Conservation (phyloP, 2,888 invertebrate species). For the Leptinotarsa juncta region DNA sequence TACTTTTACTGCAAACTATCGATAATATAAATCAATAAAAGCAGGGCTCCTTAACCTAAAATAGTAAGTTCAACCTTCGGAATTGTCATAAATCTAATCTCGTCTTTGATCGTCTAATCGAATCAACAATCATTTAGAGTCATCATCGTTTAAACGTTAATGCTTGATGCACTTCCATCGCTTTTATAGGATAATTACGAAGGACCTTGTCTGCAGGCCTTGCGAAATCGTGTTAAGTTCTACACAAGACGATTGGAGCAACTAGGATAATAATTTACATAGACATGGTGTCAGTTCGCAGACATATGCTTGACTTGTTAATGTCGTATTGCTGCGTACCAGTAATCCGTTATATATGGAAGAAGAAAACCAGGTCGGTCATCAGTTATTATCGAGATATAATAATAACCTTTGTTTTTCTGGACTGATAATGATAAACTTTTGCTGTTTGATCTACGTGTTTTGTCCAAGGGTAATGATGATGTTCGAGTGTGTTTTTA, state of each 20-base stretch:
- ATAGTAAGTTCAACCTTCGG: slow-evolving; percentile 9
- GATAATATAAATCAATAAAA: slow-evolving; percentile 1
- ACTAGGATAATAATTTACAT: slow-evolving; percentile 2
- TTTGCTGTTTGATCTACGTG: background rate
- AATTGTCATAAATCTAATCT: slow-evolving; percentile 18
- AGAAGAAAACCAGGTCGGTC: slow-evolving; percentile 6
- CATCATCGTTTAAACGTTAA: background rate
- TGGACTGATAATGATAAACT: slow-evolving; percentile 10
- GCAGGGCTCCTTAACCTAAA: background rate
- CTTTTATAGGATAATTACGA: slow-evolving; percentile 16
- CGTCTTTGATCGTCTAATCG: slow-evolving; percentile 1
- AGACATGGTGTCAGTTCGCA: slow-evolving; percentile 5
- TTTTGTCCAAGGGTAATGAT: background rate
- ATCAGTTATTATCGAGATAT: background rate
- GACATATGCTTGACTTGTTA: slow-evolving; percentile 10
- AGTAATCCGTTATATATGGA: background rate
- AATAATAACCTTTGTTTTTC: slow-evolving; percentile 8
- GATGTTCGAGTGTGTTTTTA: background rate
- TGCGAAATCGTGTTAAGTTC: slow-evolving; percentile 14
- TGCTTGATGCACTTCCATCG: slow-evolving; percentile 4
- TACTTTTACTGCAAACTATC: background rate
- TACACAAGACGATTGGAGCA: background rate
- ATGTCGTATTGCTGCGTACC: background rate
- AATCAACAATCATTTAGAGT: background rate
- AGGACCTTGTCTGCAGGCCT: slow-evolving; percentile 9